Conservation (phyloP, 2,113 vertebrate species). For the Nycticorax nycticorax region DNA sequence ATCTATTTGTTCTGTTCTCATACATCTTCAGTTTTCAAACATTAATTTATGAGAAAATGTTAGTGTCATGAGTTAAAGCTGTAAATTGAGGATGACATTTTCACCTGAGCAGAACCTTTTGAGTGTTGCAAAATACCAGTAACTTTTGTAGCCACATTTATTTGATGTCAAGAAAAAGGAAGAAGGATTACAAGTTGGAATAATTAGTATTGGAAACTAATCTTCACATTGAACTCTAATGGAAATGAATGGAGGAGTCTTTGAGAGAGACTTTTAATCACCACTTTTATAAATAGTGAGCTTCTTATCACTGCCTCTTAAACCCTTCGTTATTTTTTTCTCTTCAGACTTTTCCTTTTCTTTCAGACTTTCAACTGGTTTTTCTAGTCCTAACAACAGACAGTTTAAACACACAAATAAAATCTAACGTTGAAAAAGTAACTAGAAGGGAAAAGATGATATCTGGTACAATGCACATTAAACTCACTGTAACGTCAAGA, state of each 20-base stretch:
- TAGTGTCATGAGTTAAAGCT: not conserved
- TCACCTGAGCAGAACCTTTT: not conserved
- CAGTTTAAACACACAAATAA: not conserved
- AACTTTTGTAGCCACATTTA: not conserved
- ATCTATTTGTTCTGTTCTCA: not conserved
- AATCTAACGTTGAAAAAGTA: not conserved
- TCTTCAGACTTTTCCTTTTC: not conserved
- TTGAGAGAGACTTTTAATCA: conserved; percentile 23
- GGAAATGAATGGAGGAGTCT: conserved; percentile 4
- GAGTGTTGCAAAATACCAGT: not conserved
- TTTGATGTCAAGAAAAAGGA: conserved; percentile 11
- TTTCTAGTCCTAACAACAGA: not conserved
- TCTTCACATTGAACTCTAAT: not conserved
- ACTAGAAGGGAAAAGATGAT: not conserved
- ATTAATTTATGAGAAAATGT: not conserved
- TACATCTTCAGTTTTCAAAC: not conserved
- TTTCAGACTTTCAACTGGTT: not conserved
- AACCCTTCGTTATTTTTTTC: not conserved
- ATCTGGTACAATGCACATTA: not conserved
- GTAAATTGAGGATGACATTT: not conserved
- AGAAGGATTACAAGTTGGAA: conserved; percentile 14
- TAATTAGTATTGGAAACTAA: conserved; percentile 45
- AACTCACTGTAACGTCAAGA: not conserved
- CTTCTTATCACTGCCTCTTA: not conserved
- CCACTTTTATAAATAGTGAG: not conserved